These are phyloP conservation scores for Craterocephalus amniculus DNA, from an alignment of 2,797 vertebrate genomes.

Conservation along the genomic window DNA sequence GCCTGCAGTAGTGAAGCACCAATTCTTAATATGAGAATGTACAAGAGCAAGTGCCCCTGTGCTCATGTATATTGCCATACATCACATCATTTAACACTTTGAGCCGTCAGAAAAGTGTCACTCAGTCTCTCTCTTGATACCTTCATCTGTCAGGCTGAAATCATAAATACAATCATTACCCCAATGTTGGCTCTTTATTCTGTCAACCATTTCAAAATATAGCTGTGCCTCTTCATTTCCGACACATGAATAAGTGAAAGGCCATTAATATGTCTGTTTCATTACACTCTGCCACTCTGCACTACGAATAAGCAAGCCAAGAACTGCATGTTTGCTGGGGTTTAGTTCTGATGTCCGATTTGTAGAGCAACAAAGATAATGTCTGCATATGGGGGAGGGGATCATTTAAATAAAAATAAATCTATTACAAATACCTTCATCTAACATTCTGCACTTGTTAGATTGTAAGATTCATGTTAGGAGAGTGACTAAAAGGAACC, in stretches of 20 bases:
- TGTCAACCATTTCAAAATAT: slow-evolving; percentile 77
- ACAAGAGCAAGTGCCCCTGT: slow-evolving; percentile 56
- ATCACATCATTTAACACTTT: slow-evolving; percentile 83
- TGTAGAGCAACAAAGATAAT: slow-evolving; percentile 73
- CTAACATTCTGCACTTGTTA: slow-evolving; percentile 1
- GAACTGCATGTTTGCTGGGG: slow-evolving; percentile 58
- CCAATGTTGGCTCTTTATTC: slow-evolving; percentile 82
- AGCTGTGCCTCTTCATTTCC: slow-evolving; percentile 79
- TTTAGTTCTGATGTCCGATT: slow-evolving; percentile 77
- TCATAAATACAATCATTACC: slow-evolving; percentile 84
- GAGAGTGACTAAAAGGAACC: slow-evolving; percentile 3
- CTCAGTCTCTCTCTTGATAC: slow-evolving; percentile 79
- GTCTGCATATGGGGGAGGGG: slow-evolving; percentile 40
- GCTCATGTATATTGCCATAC: slow-evolving; percentile 73
- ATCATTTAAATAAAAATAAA: slow-evolving; percentile 21
- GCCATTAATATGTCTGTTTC: slow-evolving; percentile 85
- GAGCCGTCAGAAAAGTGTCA: slow-evolving; percentile 83
- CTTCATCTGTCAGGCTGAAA: slow-evolving; percentile 80
- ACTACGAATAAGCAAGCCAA: slow-evolving; percentile 57
- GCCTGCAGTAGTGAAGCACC: slow-evolving; percentile 44
- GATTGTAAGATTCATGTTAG: slow-evolving; percentile 15
- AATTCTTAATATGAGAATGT: slow-evolving; percentile 54
- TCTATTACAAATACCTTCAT: slow-evolving; percentile 16
- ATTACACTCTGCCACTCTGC: slow-evolving; percentile 73
- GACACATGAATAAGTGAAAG: slow-evolving; percentile 82